A percentile compares a stretch with the other conserved stretches of the same genome.
Conservation (phyloP, 2,888 invertebrate genomes). For the Vesta saturnalis region DNA sequence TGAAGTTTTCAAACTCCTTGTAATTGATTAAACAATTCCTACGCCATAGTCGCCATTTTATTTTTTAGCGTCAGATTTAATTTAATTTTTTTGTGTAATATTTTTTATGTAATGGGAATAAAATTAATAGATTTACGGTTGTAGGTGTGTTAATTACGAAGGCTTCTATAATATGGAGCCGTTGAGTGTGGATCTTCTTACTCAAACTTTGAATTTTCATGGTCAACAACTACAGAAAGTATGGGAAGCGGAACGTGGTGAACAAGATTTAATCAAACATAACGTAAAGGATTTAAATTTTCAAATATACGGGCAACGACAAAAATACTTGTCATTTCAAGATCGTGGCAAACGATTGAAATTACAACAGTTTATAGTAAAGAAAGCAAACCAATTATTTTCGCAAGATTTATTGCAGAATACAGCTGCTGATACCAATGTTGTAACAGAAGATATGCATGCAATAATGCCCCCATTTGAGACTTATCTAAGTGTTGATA, state of each 20-base stretch:
- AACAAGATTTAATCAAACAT: constrained; percentile 73
- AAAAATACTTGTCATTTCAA: constrained; percentile 84
- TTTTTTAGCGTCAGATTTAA: no score
- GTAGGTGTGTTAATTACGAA: not conserved
- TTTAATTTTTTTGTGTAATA: not conserved
- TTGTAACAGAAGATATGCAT: constrained; percentile 71
- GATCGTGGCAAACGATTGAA: constrained; percentile 85
- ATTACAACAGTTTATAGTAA: constrained; percentile 87
- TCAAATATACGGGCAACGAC: constrained; percentile 79
- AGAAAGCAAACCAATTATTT: constrained; percentile 83
- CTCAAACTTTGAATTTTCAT: constrained; percentile 83
- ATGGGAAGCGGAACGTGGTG: constrained; percentile 86
- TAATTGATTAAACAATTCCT: no score
- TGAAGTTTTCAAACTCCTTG: no score
- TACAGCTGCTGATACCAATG: constrained; percentile 63
- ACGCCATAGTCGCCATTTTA: no score
- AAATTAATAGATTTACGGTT: constrained; percentile 17
- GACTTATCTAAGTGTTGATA: constrained; percentile 83
- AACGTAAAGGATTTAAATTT: constrained; percentile 74
- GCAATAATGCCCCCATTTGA: constrained; percentile 90
- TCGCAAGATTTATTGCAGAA: constrained; percentile 66
- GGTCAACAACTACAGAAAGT: constrained; percentile 88
- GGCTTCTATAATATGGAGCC: constrained; percentile 60
- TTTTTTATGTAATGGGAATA: no score
- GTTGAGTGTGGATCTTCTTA: constrained; percentile 68